Conservation (phyloP, 1,140 invertebrate genomes). For the Acromyrmex echinatior region DNA sequence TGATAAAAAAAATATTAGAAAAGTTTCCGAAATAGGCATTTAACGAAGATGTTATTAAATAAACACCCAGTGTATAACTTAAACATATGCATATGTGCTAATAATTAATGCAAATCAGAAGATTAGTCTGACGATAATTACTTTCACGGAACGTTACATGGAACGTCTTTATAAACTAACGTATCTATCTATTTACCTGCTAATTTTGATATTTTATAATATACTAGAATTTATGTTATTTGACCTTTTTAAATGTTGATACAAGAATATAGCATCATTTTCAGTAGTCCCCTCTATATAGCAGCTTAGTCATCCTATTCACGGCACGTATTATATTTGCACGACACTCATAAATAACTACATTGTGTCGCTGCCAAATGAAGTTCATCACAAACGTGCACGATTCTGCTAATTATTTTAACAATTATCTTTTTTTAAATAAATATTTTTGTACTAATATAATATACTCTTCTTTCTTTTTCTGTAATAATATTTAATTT, state of each 20-base stretch:
- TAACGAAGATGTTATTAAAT: background rate
- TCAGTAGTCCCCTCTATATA: background rate
- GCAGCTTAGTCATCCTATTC: constrained; percentile 42
- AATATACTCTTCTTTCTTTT: background rate
- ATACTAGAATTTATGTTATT: background rate
- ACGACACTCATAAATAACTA: constrained; percentile 40
- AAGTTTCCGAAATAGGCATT: background rate
- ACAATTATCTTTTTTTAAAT: background rate
- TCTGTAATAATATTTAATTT: constrained; percentile 12
- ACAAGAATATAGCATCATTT: background rate
- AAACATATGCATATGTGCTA: background rate
- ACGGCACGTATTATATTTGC: constrained; percentile 33
- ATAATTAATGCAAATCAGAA: constrained; percentile 49
- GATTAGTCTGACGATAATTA: constrained; percentile 50
- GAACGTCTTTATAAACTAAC: background rate
- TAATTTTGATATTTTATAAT: background rate
- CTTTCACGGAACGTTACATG: background rate
- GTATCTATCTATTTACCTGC: background rate
- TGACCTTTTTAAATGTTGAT: background rate
- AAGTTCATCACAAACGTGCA: background rate
- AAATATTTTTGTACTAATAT: background rate
- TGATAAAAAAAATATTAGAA: background rate
- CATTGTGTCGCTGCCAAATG: constrained; percentile 51
- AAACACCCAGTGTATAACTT: background rate
- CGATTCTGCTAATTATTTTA: background rate